These are phyloP conservation scores for Megaceryle maxima DNA, from an alignment of 2,113 vertebrate genomes.

Conservation along the genomic window DNA sequence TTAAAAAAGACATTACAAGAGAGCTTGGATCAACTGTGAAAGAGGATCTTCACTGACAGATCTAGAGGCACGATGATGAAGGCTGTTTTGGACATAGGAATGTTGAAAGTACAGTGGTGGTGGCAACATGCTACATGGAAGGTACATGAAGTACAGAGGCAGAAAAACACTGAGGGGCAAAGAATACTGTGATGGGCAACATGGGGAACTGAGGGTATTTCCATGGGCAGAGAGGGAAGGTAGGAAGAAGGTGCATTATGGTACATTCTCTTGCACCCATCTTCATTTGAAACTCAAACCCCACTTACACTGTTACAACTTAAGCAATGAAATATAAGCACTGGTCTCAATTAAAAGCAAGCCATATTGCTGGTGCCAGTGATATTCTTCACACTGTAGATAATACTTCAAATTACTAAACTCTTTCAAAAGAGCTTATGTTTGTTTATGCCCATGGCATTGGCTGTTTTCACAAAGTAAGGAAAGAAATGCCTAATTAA, in stretches of 20 bases:
- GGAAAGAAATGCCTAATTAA: not conserved
- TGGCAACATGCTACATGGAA: accelerated
- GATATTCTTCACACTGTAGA: not conserved
- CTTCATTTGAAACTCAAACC: not conserved
- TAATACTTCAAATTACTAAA: not conserved
- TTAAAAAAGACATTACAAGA: not conserved
- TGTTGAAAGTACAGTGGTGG: not conserved
- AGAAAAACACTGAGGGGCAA: not conserved
- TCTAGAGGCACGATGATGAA: not conserved
- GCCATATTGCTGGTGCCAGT: not conserved
- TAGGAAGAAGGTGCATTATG: accelerated
- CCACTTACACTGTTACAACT: not conserved
- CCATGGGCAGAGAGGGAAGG: not conserved
- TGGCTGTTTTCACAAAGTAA: not conserved
- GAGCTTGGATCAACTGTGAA: not conserved
- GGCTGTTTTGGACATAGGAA: not conserved
- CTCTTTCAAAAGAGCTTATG: not conserved
- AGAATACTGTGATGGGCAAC: not conserved
- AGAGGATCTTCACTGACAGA: not conserved
- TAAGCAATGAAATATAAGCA: not conserved
- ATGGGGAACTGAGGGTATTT: not conserved
- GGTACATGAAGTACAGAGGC: not conserved
- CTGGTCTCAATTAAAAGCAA: not conserved
- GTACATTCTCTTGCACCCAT: not conserved
- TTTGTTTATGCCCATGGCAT: constrained; percentile 34